Conservation (phyloP, 2,797 vertebrate species). For the Margarornis squamiger region DNA sequence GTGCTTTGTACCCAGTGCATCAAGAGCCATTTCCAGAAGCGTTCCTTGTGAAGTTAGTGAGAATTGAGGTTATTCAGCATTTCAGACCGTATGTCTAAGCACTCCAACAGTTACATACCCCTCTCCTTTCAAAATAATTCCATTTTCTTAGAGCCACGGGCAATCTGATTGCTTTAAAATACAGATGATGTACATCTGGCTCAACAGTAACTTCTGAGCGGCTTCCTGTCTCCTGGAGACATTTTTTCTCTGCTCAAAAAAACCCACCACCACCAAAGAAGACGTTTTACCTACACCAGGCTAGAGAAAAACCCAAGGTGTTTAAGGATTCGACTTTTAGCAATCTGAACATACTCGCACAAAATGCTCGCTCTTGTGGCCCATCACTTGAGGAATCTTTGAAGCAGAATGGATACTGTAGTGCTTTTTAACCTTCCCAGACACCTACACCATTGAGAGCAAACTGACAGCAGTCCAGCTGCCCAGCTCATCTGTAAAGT, state of each 20-base stretch:
- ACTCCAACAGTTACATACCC: background rate
- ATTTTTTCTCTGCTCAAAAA: background rate
- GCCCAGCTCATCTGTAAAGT: background rate
- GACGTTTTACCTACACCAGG: background rate
- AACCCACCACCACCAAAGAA: background rate
- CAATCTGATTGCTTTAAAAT: background rate
- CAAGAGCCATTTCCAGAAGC: constrained; percentile 52
- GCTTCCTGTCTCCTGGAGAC: background rate
- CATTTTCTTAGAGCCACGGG: background rate
- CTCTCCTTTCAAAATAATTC: background rate
- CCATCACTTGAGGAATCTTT: fast-evolving
- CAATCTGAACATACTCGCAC: background rate
- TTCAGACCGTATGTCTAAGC: constrained; percentile 1
- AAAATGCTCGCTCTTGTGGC: fast-evolving
- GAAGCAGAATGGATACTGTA: background rate
- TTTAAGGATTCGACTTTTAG: background rate
- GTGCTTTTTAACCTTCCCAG: constrained; percentile 50
- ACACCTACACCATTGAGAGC: constrained; percentile 18
- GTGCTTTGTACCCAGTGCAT: constrained; percentile 46
- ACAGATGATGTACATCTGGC: background rate
- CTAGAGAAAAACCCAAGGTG: background rate
- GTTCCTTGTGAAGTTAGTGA: constrained; percentile 17
- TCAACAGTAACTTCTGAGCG: background rate
- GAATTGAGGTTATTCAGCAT: background rate
- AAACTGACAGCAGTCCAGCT: constrained; percentile 4